Evolutionary conservation across 2,113 vertebrate species (phyloP), one percentile per base, ranked within the genome.

Genomic region (Propithecus coquereli): DNA sequence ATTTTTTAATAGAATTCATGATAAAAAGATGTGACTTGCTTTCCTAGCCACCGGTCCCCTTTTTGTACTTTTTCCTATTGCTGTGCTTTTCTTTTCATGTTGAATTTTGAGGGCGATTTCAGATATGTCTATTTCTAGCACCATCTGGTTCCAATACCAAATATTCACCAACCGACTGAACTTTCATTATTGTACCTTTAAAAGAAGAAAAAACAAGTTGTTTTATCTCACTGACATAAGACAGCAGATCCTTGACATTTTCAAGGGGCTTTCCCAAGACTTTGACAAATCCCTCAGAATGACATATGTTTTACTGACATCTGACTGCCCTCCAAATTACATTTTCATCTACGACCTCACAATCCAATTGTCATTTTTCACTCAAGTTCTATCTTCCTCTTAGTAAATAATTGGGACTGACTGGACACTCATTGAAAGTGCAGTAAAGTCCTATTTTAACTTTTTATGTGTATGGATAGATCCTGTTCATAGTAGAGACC

Each of bases 171-270:
- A 83, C 63, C 17, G 32, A 77, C 34, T 59, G 30, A 85, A 61
- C 18, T 76, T 92, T 87, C 17, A 77, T 77, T 61, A 61, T 89
- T 93, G 93, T 82, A 66, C 40, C 87, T 93, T 81, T 32, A 82
- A 91, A 40, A 61, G n/a, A 87, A 91, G 12, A 68, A 25, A 50
- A 93, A 68, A 12, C 30, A 84, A 90, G 18, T 18, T 65, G 4
- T 20, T 50, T 30, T n/a, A 70, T 68, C 57, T 87, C 66, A 27
- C 8, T 94, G 70, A 73, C 50, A 85, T 8, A 40, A 83, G 20
- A 79, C 23, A 59, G n/a, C 12, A 87, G 68, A 32, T 52, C 14
- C 43, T 76, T 91, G 50, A 92, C 45, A 70, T 76, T 85, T 91
- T 59, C 5, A 22, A 84, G 80, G 14, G 18, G 16, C 57, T 6